Evolutionary conservation across 1,140 invertebrate species (phyloP).

Genomic region (Chrysomallon squamiferum): DNA sequence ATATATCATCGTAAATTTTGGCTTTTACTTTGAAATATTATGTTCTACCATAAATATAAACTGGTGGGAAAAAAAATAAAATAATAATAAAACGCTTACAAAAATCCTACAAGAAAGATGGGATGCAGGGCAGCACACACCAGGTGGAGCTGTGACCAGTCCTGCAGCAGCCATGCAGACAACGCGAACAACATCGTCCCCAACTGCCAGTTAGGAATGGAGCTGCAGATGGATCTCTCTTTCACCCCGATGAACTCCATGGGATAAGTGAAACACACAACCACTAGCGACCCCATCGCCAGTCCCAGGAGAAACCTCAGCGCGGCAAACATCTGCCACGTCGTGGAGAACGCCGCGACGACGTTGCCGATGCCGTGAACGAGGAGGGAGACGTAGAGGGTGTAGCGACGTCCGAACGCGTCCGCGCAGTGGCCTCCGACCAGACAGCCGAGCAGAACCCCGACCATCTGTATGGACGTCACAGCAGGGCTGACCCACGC

Average conservation of each 20-base stretch:
- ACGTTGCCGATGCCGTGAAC: constrained; percentile 22
- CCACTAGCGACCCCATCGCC: background rate
- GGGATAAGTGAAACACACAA: constrained; percentile 5
- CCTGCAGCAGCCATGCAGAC: background rate
- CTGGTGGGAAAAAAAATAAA: too few species aligned
- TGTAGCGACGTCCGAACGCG: constrained; percentile 38
- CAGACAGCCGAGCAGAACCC: constrained; percentile 37
- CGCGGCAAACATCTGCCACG: constrained; percentile 47
- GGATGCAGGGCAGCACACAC: constrained; percentile 75
- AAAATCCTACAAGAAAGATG: constrained; percentile 64
- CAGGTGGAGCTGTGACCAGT: constrained; percentile 69
- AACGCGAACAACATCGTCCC: constrained; percentile 2
- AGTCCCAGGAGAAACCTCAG: constrained; percentile 41
- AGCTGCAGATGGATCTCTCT: constrained; percentile 1
- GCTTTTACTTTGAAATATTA: background rate
- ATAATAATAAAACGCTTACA: constrained; percentile 6
- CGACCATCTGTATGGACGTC: constrained; percentile 51
- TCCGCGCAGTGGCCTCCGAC: constrained; percentile 44
- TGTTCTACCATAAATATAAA: background rate
- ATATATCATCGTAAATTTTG: too few species aligned
- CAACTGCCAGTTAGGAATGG: constrained; percentile 8
- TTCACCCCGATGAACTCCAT: constrained; percentile 16
- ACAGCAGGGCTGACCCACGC: constrained; percentile 33
- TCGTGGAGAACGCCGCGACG: constrained; percentile 23
- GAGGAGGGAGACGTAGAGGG: constrained; percentile 25